Percentiles rank a stretch among this genome's conserved stretches.
phyloP scores from a whole-genome alignment of 2,888 invertebrate genomes.

The Andrena camellia region DNA sequence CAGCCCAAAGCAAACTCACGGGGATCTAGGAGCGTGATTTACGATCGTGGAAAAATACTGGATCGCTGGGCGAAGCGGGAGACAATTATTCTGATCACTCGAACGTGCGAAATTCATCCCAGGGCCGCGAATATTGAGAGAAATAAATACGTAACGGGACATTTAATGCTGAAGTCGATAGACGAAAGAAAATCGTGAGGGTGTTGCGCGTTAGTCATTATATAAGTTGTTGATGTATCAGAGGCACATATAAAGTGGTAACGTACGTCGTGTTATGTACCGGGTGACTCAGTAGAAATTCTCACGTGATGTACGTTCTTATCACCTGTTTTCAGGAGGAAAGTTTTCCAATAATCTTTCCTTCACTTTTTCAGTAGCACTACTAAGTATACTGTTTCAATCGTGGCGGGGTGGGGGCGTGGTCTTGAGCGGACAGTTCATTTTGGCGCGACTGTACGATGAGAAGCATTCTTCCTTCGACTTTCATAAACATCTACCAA shows the following conservation, averaged over 20 bases:
- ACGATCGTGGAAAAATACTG: constrained; percentile 16
- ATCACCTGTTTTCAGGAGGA: no score
- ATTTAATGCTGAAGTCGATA: not conserved
- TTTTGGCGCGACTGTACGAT: no score
- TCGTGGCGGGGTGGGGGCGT: no score
- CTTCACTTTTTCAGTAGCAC: no score
- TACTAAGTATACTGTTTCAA: no score
- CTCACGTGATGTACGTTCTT: not conserved
- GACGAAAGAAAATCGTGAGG: no score
- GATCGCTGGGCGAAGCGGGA: not conserved
- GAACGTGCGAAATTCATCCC: not conserved
- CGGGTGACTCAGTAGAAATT: not conserved
- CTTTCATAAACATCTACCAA: not conserved
- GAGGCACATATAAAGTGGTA: no score
- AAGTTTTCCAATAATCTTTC: no score
- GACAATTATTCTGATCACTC: not conserved
- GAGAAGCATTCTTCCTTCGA: no score
- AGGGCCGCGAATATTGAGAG: not conserved
- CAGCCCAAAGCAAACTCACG: not conserved
- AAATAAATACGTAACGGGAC: not conserved
- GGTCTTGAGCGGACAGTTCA: no score
- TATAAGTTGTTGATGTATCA: no score
- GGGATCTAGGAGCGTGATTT: not conserved
- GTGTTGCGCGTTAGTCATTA: no score
- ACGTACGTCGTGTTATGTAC: not conserved